Percentiles rank a stretch among this genome's conserved stretches.
Conservation (phyloP, 1,140 invertebrate species). For the Pemphigus obesinymphae region DNA sequence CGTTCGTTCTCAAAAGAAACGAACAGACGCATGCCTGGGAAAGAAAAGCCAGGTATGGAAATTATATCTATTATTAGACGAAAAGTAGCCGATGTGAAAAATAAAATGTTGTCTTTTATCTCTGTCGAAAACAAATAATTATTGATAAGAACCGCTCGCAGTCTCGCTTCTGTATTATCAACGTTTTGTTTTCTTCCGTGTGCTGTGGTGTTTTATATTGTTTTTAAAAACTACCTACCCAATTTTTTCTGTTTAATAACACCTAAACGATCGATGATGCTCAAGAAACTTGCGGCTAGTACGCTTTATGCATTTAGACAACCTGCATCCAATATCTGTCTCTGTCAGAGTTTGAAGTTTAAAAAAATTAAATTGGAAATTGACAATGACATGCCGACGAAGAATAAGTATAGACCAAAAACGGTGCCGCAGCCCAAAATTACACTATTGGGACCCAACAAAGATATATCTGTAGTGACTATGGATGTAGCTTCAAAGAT, state of each 20-base stretch:
- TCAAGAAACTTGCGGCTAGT: not conserved
- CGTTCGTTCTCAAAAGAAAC: slow-evolving; percentile 76
- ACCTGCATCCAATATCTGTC: not conserved
- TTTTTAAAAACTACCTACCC: not conserved
- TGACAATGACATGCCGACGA: not conserved
- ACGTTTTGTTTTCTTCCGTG: not conserved
- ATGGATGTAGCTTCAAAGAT: not conserved
- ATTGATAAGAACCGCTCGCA: not conserved
- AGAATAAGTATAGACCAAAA: not conserved
- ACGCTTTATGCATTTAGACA: not conserved
- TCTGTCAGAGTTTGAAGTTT: not conserved
- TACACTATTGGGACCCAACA: not conserved
- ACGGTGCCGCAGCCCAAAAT: not conserved
- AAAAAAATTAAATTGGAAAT: not conserved
- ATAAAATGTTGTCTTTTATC: not conserved
- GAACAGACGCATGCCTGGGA: slow-evolving; percentile 55
- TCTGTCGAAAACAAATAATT: not conserved
- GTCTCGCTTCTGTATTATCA: not conserved
- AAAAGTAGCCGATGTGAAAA: not conserved
- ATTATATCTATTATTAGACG: not conserved
- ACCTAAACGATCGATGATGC: not conserved
- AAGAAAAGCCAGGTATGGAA: slow-evolving; percentile 69
- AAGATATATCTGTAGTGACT: slow-evolving; percentile 7
- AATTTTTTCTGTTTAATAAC: too few relatives aligned
- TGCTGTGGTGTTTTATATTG: not conserved